Evolutionary conservation across 2,888 invertebrate genomes (phyloP).

Genomic region (Hofmannophila pseudospretella): DNA sequence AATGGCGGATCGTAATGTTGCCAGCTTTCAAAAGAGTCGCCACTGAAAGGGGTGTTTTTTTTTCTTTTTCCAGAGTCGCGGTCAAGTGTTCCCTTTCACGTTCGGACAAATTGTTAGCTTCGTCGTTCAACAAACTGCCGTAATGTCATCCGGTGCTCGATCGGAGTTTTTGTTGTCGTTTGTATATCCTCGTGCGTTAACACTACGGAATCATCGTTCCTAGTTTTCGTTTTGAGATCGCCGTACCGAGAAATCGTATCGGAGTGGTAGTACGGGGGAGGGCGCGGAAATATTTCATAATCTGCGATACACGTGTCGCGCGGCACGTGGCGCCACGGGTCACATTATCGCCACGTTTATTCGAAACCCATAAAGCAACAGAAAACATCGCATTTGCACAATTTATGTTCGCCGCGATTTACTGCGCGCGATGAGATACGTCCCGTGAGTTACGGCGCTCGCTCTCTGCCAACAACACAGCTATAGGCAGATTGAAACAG

Average conservation of each 20-base stretch:
- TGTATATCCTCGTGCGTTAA: too few species aligned
- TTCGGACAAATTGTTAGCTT: slow-evolving; percentile 32
- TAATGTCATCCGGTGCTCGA: neutral
- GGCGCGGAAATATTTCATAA: too few species aligned
- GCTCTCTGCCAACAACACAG: too few species aligned
- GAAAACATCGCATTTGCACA: slow-evolving; percentile 57
- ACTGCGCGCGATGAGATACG: slow-evolving; percentile 47
- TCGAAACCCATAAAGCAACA: slow-evolving; percentile 45
- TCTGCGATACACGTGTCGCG: too few species aligned
- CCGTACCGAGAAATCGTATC: too few species aligned
- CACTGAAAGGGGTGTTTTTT: slow-evolving; percentile 34
- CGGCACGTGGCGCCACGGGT: too few species aligned
- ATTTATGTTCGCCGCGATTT: slow-evolving; percentile 54
- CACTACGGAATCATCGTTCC: too few species aligned
- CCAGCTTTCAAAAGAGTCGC: slow-evolving; percentile 44
- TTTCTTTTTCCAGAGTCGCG: slow-evolving; percentile 26
- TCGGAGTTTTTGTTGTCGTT: neutral
- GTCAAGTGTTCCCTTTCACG: slow-evolving; percentile 37
- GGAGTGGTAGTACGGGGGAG: too few species aligned
- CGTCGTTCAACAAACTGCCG: slow-evolving; percentile 8
- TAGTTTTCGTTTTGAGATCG: too few species aligned
- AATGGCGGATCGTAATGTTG: slow-evolving; percentile 60
- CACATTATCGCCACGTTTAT: slow-evolving; percentile 28
- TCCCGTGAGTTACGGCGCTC: slow-evolving; percentile 34
- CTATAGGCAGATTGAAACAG: neutral